Conservation (phyloP, 2,113 vertebrate genomes). For the Cyrtonyx montezumae region DNA sequence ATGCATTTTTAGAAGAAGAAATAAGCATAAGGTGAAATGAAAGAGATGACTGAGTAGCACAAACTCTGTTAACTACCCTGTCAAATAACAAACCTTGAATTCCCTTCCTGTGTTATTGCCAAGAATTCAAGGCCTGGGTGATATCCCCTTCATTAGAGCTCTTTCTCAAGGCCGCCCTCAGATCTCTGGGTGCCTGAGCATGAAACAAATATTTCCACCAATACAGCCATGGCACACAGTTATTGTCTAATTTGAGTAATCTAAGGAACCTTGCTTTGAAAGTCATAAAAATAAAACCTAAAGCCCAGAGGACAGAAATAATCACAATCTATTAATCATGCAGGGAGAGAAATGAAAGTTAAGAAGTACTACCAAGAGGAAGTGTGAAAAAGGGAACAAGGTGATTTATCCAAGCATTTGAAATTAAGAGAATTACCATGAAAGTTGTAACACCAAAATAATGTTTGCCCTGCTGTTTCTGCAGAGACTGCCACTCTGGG, state of each 20-base stretch:
- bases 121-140: neutral
- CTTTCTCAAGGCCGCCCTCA: slow-evolving; percentile 19
- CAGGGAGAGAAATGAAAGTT: neutral
- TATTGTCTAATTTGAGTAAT: neutral
- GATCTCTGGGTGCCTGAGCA: neutral
- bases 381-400: neutral
- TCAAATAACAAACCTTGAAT: slow-evolving; percentile 12
- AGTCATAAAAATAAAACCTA: neutral
- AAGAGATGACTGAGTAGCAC: neutral
- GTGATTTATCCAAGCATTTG: neutral
- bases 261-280: neutral
- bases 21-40: neutral
- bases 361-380: neutral
- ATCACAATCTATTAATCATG: neutral
- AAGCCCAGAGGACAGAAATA: neutral
- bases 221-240: neutral
- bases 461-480: neutral
- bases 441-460: neutral
- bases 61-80: neutral
- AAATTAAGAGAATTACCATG: neutral
- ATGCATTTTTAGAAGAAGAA: neutral
- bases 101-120: neutral
- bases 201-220: neutral
- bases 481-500: neutral
- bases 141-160: neutral